Evolutionary conservation across 2,113 vertebrate species (phyloP).

Genomic region (Oostethus manadensis): DNA sequence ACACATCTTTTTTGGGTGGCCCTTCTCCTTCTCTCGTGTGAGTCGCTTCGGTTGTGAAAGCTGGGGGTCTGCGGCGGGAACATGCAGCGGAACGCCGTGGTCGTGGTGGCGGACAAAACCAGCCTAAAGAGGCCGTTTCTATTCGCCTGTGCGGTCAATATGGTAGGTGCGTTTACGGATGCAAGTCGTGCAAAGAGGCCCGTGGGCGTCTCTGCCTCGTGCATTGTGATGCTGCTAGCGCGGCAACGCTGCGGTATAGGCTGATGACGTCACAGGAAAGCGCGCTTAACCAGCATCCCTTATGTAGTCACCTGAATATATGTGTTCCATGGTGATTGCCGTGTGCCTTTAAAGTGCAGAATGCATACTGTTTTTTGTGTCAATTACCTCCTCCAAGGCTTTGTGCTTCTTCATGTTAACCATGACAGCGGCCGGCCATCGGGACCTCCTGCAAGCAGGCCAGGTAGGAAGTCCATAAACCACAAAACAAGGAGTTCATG

Average conservation of each 20-base stretch:
- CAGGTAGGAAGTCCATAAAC: constrained; percentile 51
- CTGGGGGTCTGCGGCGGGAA: constrained; percentile 20
- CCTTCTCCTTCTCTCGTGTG: not conserved
- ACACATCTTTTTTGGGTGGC: not conserved
- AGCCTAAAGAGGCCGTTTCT: constrained; percentile 66
- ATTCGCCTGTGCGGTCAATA: constrained; percentile 60
- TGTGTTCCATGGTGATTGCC: no score
- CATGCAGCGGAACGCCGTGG: constrained; percentile 64
- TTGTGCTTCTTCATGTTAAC: constrained; percentile 67
- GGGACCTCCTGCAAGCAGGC: constrained; percentile 51
- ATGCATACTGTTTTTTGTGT: not conserved
- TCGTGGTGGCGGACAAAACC: constrained; percentile 66
- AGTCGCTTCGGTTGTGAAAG: constrained; percentile 2
- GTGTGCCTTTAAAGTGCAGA: no score
- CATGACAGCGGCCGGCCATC: constrained; percentile 56
- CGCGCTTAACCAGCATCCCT: no score
- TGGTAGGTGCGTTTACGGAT: constrained; percentile 43
- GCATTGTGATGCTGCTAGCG: not conserved
- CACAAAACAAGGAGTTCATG: not conserved
- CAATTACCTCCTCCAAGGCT: constrained; percentile 37
- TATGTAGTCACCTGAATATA: no score
- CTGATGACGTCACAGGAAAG: not conserved
- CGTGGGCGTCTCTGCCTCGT: not conserved
- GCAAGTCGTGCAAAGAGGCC: constrained; percentile 19
- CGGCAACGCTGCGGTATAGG: no score